These are phyloP conservation scores for Benitochromis conjunctus DNA, from an alignment of 2,113 vertebrate species.

Conservation along the genomic window DNA sequence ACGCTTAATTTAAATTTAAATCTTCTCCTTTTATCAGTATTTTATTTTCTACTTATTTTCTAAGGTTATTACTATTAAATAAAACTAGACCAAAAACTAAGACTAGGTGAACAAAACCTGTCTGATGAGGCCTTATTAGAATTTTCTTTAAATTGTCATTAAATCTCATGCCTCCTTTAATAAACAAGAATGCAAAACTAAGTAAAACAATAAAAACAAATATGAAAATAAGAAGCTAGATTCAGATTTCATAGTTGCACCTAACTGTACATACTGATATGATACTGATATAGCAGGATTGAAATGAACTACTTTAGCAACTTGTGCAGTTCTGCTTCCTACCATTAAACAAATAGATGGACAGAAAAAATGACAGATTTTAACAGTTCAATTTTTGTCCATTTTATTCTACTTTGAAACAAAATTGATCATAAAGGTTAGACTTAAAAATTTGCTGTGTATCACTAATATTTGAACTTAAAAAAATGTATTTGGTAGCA, in stretches of 20 bases:
- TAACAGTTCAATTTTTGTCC: rapidly evolving
- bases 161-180: too few relatives aligned
- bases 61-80: rapidly evolving
- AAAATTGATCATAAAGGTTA: not conserved
- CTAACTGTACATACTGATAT: too few relatives aligned
- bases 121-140: not conserved
- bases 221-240: not conserved
- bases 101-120: not conserved
- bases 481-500: not conserved
- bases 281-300: too few relatives aligned
- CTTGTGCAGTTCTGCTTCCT: too few relatives aligned
- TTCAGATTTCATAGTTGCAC: too few relatives aligned
- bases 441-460: not conserved
- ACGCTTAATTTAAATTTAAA: not conserved
- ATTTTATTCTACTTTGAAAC: not conserved
- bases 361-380: not conserved
- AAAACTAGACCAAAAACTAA: not conserved
- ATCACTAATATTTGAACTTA: not conserved
- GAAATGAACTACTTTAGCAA: too few relatives aligned
- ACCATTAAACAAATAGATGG: not conserved
- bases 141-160: not conserved
- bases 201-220: not conserved
- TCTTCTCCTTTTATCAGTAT: not conserved
- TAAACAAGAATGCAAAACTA: not conserved
- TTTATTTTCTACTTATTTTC: not conserved